These are phyloP conservation scores for Pipistrellus kuhlii DNA, from an alignment of 2,797 vertebrate genomes.

Conservation along the genomic window DNA sequence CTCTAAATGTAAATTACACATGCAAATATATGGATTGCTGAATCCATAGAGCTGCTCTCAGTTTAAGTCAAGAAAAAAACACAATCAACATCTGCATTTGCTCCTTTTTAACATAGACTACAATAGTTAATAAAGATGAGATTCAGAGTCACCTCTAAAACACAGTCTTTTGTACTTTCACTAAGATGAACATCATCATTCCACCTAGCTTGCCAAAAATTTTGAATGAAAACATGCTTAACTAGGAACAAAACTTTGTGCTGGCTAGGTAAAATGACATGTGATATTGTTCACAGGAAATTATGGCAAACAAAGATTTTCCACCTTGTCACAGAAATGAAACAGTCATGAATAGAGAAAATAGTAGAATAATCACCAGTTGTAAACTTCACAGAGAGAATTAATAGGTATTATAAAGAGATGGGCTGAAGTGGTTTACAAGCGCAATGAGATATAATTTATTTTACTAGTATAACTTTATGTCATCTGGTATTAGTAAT, in stretches of 20 bases:
- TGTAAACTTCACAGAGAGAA: not conserved
- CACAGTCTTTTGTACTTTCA: slow-evolving; percentile 59
- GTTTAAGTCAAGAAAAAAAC: slow-evolving; percentile 46
- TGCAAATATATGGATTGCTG: slow-evolving; percentile 32
- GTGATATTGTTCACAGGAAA: not conserved
- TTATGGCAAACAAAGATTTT: slow-evolving; percentile 54
- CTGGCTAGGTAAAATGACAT: not conserved
- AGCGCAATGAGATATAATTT: slow-evolving; percentile 71
- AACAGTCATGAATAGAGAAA: slow-evolving; percentile 1
- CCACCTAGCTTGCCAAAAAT: slow-evolving; percentile 21
- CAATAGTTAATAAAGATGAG: slow-evolving; percentile 60
- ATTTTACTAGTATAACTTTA: slow-evolving; percentile 82
- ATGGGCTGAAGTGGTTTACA: slow-evolving; percentile 65
- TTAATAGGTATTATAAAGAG: slow-evolving; percentile 48
- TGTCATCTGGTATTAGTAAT: slow-evolving; percentile 75
- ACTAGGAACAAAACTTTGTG: slow-evolving; percentile 22
- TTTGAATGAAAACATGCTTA: slow-evolving; percentile 45
- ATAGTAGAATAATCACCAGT: not conserved
- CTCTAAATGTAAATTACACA: slow-evolving; percentile 59
- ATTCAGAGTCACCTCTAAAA: slow-evolving; percentile 4
- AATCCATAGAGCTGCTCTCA: slow-evolving; percentile 59
- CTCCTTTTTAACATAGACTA: slow-evolving; percentile 4
- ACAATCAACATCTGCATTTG: slow-evolving; percentile 18
- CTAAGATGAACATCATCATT: not conserved
- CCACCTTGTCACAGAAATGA: not conserved